A percentile compares a stretch with the other conserved stretches of the same genome.
Conservation (phyloP, 2,888 invertebrate genomes). For the Epirrhoe tristata region DNA sequence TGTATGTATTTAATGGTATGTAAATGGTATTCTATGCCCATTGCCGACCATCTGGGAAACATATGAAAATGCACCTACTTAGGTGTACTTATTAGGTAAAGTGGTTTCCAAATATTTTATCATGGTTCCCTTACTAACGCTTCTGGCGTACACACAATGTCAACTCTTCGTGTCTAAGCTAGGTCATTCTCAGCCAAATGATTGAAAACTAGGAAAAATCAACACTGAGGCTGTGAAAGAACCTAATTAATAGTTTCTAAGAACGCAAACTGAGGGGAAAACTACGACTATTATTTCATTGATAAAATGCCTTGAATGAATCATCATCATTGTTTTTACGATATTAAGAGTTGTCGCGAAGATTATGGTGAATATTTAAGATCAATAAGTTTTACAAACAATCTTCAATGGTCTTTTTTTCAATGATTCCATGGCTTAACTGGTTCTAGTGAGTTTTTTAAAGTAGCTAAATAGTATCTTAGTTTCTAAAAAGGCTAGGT, state of each 20-base stretch:
- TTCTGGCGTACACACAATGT: background rate
- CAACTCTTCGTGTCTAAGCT: slow-evolving; percentile 13
- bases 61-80: background rate
- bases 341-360: background rate
- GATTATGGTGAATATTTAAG: background rate
- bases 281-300: slow-evolving; percentile 15
- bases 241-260: slow-evolving; percentile 2
- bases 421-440: too few species aligned
- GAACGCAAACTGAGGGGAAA: slow-evolving; percentile 22
- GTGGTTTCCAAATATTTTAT: background rate
- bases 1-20: too few species aligned
- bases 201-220: slow-evolving; percentile 4
- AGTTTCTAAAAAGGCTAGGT: too few species aligned
- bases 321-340: background rate
- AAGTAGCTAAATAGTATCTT: too few species aligned
- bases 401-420: too few species aligned
- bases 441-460: too few species aligned
- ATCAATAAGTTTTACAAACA: background rate
- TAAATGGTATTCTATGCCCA: too few species aligned
- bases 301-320: slow-evolving; percentile 17
- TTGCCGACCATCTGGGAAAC: background rate
- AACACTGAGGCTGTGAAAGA: background rate
- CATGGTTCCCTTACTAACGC: background rate
- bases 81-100: background rate
- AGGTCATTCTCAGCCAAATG: slow-evolving; percentile 4